A percentile compares a stretch with the other conserved stretches of the same genome.
These are phyloP conservation scores for Drosophila conformis DNA, from an alignment of 2,888 invertebrate species.

Conservation along the genomic window DNA sequence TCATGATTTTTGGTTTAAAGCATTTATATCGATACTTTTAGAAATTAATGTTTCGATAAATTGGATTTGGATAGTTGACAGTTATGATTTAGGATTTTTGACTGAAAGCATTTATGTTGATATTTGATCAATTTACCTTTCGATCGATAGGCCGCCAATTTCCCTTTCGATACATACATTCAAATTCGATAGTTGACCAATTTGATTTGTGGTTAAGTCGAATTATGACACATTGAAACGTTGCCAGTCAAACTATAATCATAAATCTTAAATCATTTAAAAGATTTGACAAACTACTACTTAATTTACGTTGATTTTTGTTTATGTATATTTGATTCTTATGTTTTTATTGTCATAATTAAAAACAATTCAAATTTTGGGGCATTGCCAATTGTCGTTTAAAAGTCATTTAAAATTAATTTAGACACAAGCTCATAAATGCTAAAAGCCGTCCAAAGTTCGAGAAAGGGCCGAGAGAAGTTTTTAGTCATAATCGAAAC, in stretches of 20 bases:
- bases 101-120: neutral
- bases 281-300: neutral
- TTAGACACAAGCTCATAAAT: neutral
- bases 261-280: neutral
- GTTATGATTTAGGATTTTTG: neutral
- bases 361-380: neutral
- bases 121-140: neutral
- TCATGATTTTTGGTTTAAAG: neutral
- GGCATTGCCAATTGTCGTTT: neutral
- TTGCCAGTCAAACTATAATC: neutral
- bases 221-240: neutral
- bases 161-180: neutral
- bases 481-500: conserved; percentile 13
- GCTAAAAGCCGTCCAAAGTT: neutral
- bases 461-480: neutral
- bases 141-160: neutral
- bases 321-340: neutral
- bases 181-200: neutral
- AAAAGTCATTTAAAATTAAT: conserved; percentile 1
- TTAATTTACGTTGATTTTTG: neutral
- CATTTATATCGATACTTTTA: neutral
- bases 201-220: neutral
- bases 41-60: neutral
- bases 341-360: neutral
- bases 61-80: neutral